Evolutionary conservation across 2,113 vertebrate genomes (phyloP).

Genomic region (Rhineura floridana): DNA sequence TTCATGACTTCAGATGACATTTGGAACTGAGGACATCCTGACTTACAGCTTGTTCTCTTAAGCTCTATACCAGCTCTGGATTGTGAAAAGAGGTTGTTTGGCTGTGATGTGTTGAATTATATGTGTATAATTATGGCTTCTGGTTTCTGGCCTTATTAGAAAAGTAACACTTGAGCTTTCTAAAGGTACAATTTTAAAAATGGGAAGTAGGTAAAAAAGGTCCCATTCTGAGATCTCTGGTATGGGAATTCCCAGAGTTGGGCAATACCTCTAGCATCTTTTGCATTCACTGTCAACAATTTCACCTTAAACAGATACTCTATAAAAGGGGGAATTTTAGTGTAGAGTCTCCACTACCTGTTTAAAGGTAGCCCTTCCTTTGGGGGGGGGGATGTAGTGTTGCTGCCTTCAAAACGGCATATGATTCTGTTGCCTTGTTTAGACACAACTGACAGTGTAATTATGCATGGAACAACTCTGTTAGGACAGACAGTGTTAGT

Average conservation of each 20-base stretch:
- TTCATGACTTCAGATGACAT: neutral
- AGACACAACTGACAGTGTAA: neutral
- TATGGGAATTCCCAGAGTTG: neutral
- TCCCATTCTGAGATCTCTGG: neutral
- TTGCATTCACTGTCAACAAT: neutral
- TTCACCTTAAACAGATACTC: neutral
- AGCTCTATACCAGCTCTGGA: neutral
- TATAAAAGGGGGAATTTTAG: slow-evolving; percentile 24
- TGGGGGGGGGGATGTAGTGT: too few species aligned
- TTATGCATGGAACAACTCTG: neutral
- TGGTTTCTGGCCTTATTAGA: neutral
- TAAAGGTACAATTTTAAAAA: neutral
- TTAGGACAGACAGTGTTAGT: neutral
- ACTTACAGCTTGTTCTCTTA: neutral
- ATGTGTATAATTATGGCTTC: too few species aligned
- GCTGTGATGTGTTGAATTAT: neutral
- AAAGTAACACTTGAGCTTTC: neutral
- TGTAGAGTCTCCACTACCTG: neutral
- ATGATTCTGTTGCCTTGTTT: neutral
- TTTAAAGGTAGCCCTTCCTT: too few species aligned
- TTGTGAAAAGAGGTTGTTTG: neutral
- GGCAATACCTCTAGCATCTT: neutral
- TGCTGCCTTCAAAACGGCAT: neutral
- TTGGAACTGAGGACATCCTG: neutral
- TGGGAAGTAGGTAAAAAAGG: neutral